Conservation (phyloP, 1,140 invertebrate species). For the Drosophila melanica region DNA sequence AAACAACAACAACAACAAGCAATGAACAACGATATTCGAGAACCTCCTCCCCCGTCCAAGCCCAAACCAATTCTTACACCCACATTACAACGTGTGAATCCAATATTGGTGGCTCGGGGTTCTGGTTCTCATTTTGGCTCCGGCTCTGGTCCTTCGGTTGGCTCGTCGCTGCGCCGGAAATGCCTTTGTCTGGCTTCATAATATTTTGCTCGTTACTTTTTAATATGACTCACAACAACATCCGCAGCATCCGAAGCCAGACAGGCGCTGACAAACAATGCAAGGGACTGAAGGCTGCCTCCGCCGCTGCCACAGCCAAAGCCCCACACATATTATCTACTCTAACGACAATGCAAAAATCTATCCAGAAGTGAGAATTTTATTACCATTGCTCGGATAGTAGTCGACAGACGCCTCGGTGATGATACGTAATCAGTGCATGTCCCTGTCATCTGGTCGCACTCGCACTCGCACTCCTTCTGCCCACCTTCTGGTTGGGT, state of each 20-base stretch:
- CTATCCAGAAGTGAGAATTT: conserved; percentile 77
- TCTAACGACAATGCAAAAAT: conserved; percentile 79
- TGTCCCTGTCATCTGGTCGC: conserved; percentile 55
- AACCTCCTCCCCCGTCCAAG: conserved; percentile 23
- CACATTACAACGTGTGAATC: conserved; percentile 73
- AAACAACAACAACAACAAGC: conserved; percentile 41
- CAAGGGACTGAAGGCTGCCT: conserved; percentile 14
- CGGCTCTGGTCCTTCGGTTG: neutral
- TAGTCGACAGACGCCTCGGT: neutral
- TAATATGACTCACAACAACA: conserved; percentile 80
- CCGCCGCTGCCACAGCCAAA: neutral
- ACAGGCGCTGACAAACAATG: conserved; percentile 54
- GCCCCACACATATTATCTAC: conserved; percentile 48
- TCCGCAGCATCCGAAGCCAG: conserved; percentile 56
- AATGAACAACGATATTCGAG: conserved; percentile 63
- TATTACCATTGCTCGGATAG: conserved; percentile 62
- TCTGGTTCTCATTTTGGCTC: conserved; percentile 3
- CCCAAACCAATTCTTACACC: conserved; percentile 22
- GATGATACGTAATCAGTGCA: conserved; percentile 65
- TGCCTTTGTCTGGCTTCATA: conserved; percentile 81
- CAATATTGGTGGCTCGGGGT: conserved; percentile 58
- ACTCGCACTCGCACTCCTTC: neutral
- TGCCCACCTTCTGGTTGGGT: neutral
- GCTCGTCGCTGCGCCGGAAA: conserved; percentile 60
- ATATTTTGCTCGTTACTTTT: conserved; percentile 82